These are phyloP conservation scores for Danionella dracula DNA, from an alignment of 2,797 vertebrate genomes.

Conservation along the genomic window DNA sequence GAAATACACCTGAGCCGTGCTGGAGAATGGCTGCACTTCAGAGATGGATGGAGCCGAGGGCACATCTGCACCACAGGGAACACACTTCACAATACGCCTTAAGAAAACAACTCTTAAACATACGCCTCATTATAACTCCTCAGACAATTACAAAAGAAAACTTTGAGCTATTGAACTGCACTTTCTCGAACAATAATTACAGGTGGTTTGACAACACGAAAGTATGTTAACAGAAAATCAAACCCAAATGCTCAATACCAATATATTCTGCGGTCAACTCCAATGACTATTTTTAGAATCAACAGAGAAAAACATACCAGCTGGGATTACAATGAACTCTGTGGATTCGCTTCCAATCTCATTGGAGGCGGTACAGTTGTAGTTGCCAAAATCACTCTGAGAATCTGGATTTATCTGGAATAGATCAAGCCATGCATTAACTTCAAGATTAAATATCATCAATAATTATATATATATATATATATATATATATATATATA, in stretches of 20 bases:
- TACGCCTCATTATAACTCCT: not conserved
- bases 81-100: not conserved
- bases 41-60: slow-evolving; percentile 85
- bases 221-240: not conserved
- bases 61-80: slow-evolving; percentile 72
- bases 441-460: slow-evolving; percentile 17
- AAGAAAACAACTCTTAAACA: not conserved
- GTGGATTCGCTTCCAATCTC: slow-evolving; percentile 92
- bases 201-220: not conserved
- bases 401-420: slow-evolving; percentile 88
- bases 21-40: slow-evolving; percentile 87
- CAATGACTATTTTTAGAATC: not conserved
- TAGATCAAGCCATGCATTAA: slow-evolving; percentile 32
- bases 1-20: slow-evolving; percentile 84
- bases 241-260: not conserved
- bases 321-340: slow-evolving; percentile 96
- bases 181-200: not conserved
- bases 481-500: too few relatives aligned
- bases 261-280: not conserved
- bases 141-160: not conserved
- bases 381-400: slow-evolving; percentile 96
- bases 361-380: slow-evolving; percentile 95
- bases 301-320: slow-evolving; percentile 73
- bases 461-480: too few relatives aligned
- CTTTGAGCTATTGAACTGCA: not conserved